These are phyloP conservation scores for Dasyornis broadbenti DNA, from an alignment of 2,113 vertebrate genomes.

Conservation along the genomic window DNA sequence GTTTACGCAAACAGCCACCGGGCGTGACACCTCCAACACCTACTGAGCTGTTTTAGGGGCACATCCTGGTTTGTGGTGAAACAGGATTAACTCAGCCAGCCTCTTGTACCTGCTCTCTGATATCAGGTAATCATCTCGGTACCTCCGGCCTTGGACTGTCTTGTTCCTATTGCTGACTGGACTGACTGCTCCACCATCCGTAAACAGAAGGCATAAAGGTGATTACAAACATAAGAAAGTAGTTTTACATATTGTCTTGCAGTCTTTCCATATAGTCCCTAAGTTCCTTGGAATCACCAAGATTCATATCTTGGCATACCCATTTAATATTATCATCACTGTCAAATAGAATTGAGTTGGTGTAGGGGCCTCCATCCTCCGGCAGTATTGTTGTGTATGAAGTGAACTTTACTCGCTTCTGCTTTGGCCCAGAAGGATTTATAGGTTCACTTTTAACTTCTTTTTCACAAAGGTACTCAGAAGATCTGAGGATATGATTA, in stretches of 20 bases:
- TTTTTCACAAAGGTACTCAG: conserved; percentile 85
- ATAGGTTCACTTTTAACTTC: conserved; percentile 79
- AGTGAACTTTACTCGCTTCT: conserved; percentile 96
- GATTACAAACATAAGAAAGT: conserved; percentile 76
- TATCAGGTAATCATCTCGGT: background rate
- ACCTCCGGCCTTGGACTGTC: conserved; percentile 32
- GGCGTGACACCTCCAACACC: conserved; percentile 29
- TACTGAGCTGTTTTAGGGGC: conserved; percentile 34
- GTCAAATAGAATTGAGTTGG: conserved; percentile 89
- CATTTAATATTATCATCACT: conserved; percentile 94
- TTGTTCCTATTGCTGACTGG: conserved; percentile 70
- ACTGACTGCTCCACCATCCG: conserved; percentile 65
- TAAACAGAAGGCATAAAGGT: conserved; percentile 87
- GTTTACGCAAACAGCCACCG: background rate
- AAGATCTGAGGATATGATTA: conserved; percentile 80
- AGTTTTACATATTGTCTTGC: conserved; percentile 93
- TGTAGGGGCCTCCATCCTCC: conserved; percentile 85
- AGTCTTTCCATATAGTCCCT: conserved; percentile 96
- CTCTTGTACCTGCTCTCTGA: conserved; percentile 18
- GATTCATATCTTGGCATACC: conserved; percentile 96
- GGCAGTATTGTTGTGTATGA: conserved; percentile 93
- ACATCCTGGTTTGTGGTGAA: conserved; percentile 27
- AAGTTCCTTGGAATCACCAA: conserved; percentile 87
- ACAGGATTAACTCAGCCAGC: conserved; percentile 25
- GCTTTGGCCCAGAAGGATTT: conserved; percentile 82